Conservation (phyloP, 2,888 invertebrate genomes). For the Masnerella sp. region DNA sequence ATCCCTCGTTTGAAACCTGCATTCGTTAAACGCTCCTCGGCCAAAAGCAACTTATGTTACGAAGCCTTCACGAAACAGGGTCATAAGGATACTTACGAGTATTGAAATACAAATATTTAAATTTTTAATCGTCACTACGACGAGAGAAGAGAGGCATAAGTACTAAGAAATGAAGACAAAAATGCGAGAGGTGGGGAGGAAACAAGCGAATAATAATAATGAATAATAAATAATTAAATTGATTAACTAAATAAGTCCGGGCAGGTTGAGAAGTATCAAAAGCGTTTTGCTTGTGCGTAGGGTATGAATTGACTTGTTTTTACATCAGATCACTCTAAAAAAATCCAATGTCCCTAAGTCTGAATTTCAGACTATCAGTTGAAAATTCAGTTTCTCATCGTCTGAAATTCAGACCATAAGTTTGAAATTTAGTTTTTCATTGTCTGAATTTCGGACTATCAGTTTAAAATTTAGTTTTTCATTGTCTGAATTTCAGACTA, state of each 20-base stretch:
- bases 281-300: constrained; percentile 30
- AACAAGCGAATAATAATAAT: constrained; percentile 9
- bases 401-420: no score
- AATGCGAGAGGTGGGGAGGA: not conserved
- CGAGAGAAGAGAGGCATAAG: constrained; percentile 49
- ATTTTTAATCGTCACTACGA: constrained; percentile 60
- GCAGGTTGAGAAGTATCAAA: constrained; percentile 44
- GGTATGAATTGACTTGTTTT: no score
- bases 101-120: constrained; percentile 67
- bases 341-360: no score
- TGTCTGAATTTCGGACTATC: no score
- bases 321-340: no score
- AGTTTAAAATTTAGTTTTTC: no score
- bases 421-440: no score
- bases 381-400: no score
- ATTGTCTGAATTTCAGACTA: no score
- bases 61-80: constrained; percentile 72
- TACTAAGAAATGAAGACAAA: constrained; percentile 39
- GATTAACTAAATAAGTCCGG: constrained; percentile 20
- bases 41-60: constrained; percentile 69
- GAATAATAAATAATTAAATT: not conserved
- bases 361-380: no score
- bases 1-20: constrained; percentile 22
- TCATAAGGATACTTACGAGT: constrained; percentile 68
- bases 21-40: constrained; percentile 23